A percentile compares a stretch with the other conserved stretches of the same genome.
Evolutionary conservation across 2,888 invertebrate genomes (phyloP).

Genomic region (Acanthacorydalis orientalis): DNA sequence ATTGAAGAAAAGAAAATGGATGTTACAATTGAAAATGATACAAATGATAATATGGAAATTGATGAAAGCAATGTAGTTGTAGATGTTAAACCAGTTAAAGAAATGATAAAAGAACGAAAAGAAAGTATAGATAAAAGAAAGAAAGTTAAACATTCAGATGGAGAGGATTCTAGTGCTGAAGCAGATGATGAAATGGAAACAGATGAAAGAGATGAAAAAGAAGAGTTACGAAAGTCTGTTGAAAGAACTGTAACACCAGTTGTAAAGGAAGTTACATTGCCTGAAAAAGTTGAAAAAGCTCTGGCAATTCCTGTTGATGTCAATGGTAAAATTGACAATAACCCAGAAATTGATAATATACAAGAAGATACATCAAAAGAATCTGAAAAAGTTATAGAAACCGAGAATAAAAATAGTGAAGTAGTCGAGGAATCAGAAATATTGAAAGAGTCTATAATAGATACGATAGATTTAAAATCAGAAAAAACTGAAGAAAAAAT

Average conservation of each 20-base stretch:
- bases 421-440: conserved; percentile 13
- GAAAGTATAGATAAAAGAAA: conserved; percentile 18
- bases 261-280: background rate
- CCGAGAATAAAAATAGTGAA: conserved; percentile 25
- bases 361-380: conserved; percentile 19
- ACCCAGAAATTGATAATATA: conserved; percentile 13
- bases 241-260: conserved; percentile 4
- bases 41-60: conserved; percentile 10
- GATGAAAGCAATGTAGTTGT: conserved; percentile 8
- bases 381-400: conserved; percentile 21
- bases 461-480: conserved; percentile 14
- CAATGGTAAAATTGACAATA: conserved; percentile 15
- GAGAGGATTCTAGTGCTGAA: conserved; percentile 45
- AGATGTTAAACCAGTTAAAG: conserved; percentile 8
- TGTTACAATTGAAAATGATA: conserved; percentile 8
- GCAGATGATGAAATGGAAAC: conserved; percentile 52
- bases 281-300: background rate
- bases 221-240: conserved; percentile 13
- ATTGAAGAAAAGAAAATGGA: conserved; percentile 17
- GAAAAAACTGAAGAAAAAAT: conserved; percentile 13
- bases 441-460: background rate
- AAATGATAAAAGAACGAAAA: conserved; percentile 12
- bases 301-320: background rate
- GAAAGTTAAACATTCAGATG: conserved; percentile 28
- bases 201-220: conserved; percentile 35